Percentiles rank a stretch among this genome's conserved stretches.
Evolutionary conservation across 2,113 vertebrate species (phyloP).

Genomic region (Passerina amoena): DNA sequence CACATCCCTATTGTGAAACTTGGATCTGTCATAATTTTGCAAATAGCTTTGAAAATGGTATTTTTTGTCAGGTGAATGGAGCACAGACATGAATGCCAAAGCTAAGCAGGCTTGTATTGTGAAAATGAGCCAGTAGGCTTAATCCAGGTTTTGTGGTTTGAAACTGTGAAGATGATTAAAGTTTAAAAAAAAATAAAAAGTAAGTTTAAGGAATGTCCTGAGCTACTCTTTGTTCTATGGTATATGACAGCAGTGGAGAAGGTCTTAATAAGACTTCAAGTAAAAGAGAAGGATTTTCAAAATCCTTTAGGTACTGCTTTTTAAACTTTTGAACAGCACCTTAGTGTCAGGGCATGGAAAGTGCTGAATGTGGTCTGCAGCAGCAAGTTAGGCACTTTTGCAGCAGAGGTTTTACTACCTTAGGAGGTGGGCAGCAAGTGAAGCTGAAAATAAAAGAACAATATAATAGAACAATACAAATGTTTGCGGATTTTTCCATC

Average conservation of each 20-base stretch:
- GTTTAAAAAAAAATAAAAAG: background rate
- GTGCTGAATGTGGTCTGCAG: background rate
- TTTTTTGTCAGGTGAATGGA: background rate
- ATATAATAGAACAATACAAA: background rate
- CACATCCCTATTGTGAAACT: background rate
- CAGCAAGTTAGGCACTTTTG: background rate
- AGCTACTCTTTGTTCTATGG: background rate
- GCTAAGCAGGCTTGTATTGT: background rate
- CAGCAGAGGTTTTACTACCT: background rate
- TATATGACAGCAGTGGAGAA: background rate
- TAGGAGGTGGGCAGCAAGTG: background rate
- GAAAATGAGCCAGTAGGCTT: background rate
- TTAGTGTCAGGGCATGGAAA: background rate
- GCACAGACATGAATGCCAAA: background rate
- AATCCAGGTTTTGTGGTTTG: conserved; percentile 15
- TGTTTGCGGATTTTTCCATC: background rate
- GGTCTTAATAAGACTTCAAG: background rate
- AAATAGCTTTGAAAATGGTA: background rate
- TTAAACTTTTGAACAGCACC: background rate
- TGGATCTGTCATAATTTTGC: background rate
- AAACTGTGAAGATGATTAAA: background rate
- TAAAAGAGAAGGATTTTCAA: background rate
- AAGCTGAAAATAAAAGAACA: background rate
- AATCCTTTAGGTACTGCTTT: background rate
- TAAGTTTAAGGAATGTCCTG: background rate